Percentiles rank a stretch among this genome's conserved stretches.
Evolutionary conservation across 2,113 vertebrate species (phyloP).

Genomic region (Grammomys dolichurus): DNA sequence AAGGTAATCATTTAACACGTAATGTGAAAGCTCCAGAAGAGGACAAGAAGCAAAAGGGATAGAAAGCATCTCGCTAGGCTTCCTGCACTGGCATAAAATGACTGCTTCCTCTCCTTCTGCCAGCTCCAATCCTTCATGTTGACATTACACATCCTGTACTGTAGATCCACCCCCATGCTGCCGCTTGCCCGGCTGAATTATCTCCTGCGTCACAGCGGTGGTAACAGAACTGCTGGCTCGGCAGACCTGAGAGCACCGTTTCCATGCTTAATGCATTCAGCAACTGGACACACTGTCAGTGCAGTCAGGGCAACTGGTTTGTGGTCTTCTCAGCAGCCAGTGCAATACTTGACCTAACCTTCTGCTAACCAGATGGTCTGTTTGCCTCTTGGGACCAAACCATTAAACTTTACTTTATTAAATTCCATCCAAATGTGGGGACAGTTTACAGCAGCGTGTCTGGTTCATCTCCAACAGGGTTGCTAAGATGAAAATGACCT

Average conservation of each 20-base stretch:
- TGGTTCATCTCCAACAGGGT: constrained; percentile 86
- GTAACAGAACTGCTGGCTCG: constrained; percentile 92
- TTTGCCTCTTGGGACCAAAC: constrained; percentile 83
- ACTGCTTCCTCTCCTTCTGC: constrained; percentile 90
- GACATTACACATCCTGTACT: constrained; percentile 93
- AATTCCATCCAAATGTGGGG: constrained; percentile 84
- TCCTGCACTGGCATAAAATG: constrained; percentile 91
- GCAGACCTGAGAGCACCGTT: constrained; percentile 93
- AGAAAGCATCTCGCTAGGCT: constrained; percentile 84
- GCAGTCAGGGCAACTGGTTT: constrained; percentile 65
- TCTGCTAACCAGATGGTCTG: constrained; percentile 88
- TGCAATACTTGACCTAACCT: constrained; percentile 83
- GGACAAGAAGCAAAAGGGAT: constrained; percentile 82
- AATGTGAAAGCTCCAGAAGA: constrained; percentile 83
- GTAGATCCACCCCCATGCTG: constrained; percentile 93
- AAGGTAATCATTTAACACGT: constrained; percentile 83
- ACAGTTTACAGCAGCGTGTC: constrained; percentile 81
- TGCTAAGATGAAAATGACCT: constrained; percentile 87
- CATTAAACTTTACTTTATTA: constrained; percentile 86
- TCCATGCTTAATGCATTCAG: constrained; percentile 85
- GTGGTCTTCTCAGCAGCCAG: constrained; percentile 79
- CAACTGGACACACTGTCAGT: constrained; percentile 86
- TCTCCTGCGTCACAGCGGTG: constrained; percentile 97
- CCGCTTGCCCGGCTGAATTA: constrained; percentile 96
- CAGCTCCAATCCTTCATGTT: constrained; percentile 92